Evolutionary conservation across 2,113 vertebrate species (phyloP).

Genomic region (Arizona elegans): DNA sequence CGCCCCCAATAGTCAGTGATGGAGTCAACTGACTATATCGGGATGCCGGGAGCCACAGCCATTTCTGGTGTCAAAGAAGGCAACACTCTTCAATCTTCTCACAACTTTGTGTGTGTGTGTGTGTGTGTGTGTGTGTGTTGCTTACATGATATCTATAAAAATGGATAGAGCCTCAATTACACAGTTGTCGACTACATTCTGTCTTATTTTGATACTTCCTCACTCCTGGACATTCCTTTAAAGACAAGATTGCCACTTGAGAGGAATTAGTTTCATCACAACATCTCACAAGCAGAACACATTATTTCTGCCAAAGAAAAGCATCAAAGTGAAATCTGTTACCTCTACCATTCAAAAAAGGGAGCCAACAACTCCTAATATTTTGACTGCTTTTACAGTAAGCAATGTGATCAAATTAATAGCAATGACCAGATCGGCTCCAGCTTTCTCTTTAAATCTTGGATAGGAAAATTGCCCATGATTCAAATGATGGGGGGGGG

Average conservation of each 20-base stretch:
- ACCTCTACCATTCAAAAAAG: not conserved
- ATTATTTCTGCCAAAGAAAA: not conserved
- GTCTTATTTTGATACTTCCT: not conserved
- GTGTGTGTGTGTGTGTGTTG: not conserved
- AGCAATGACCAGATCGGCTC: constrained; percentile 18
- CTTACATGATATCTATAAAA: not conserved
- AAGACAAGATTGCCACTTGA: not conserved
- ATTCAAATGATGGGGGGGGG: not conserved
- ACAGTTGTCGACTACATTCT: not conserved
- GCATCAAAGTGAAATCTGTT: not conserved
- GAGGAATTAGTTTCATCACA: not conserved
- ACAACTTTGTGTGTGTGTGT: not conserved
- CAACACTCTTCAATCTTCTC: not conserved
- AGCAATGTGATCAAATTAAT: constrained; percentile 30
- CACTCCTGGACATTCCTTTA: not conserved
- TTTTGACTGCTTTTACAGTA: not conserved
- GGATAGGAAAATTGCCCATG: not conserved
- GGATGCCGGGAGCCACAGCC: too few relatives aligned
- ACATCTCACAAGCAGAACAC: not conserved
- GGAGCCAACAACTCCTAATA: not conserved
- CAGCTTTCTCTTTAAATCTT: not conserved
- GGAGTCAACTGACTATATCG: too few relatives aligned
- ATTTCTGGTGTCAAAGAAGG: not conserved
- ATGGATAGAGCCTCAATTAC: not conserved
- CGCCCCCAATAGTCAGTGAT: too few relatives aligned